Percentiles rank a stretch among this genome's conserved stretches.
phyloP scores from a whole-genome alignment of 2,797 vertebrate genomes.

The Neoniphon sammara region DNA sequence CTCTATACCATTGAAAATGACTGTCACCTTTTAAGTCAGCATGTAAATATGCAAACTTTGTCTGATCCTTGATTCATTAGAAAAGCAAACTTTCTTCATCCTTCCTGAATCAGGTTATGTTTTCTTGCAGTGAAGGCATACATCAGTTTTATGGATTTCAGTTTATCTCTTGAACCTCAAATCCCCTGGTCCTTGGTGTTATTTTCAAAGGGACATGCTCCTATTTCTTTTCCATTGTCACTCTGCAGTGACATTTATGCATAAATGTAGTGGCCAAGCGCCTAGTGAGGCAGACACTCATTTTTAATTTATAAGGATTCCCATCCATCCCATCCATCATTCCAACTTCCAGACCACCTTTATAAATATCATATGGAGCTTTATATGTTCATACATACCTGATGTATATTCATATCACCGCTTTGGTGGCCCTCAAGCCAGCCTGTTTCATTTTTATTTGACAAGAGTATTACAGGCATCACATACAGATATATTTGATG shows the following conservation, averaged over 20 bases:
- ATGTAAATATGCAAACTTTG: neutral
- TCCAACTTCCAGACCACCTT: constrained; percentile 33
- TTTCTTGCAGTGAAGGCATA: neutral
- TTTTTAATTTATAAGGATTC: constrained; percentile 62
- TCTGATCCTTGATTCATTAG: neutral
- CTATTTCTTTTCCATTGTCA: constrained; percentile 2
- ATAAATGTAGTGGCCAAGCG: neutral
- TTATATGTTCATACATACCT: constrained; percentile 2
- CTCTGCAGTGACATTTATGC: constrained; percentile 57
- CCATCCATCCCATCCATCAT: constrained; percentile 41
- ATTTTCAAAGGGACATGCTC: constrained; percentile 11
- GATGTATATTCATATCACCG: constrained; percentile 32
- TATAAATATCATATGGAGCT: constrained; percentile 60
- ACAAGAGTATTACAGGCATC: constrained; percentile 19
- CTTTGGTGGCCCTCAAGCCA: constrained; percentile 5
- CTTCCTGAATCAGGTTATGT: neutral
- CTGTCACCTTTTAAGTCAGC: neutral
- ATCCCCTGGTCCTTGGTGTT: neutral
- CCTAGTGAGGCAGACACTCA: constrained; percentile 21
- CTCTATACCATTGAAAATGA: constrained; percentile 1
- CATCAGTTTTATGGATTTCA: neutral
- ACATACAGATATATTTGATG: constrained; percentile 23
- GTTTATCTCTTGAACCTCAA: neutral
- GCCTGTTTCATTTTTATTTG: constrained; percentile 35
- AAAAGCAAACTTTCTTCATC: neutral